A percentile compares a stretch with the other conserved stretches of the same genome.
These are phyloP conservation scores for Etia nguti DNA, from an alignment of 2,113 vertebrate genomes.

Conservation along the genomic window DNA sequence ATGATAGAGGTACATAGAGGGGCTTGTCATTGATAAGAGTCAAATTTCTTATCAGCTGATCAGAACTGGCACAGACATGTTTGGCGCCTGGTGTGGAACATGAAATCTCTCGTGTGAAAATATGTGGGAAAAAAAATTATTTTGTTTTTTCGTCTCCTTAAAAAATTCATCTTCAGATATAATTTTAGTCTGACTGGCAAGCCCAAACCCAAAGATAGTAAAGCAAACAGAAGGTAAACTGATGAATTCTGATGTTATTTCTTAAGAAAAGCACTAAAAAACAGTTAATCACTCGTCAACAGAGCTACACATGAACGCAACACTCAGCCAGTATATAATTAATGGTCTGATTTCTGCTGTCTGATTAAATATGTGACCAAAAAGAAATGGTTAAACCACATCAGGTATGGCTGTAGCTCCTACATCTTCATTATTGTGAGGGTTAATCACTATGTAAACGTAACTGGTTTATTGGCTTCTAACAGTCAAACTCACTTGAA, in stretches of 20 bases:
- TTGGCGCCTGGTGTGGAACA: neutral
- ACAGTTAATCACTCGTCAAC: neutral
- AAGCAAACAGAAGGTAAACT: neutral
- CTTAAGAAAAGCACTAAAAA: neutral
- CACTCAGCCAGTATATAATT: neutral
- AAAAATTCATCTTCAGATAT: neutral
- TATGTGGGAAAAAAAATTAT: fast-evolving
- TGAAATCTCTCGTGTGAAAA: neutral
- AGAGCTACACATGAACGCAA: no score
- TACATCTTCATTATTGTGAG: neutral
- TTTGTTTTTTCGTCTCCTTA: neutral
- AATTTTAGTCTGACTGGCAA: neutral
- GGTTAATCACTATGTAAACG: neutral
- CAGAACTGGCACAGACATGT: neutral
- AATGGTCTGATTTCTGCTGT: fast-evolving
- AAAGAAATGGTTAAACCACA: fast-evolving
- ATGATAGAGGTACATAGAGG: fast-evolving
- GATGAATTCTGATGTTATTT: neutral
- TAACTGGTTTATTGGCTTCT: neutral
- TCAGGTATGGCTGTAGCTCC: neutral
- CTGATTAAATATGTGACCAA: neutral
- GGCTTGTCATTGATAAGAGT: neutral
- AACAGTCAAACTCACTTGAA: neutral
- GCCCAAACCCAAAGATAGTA: fast-evolving
- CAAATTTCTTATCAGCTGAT: neutral